Evolutionary conservation across 92 coral and sea anemone genomes (phyloP).

Genomic region (Pocillopora grandis): DNA sequence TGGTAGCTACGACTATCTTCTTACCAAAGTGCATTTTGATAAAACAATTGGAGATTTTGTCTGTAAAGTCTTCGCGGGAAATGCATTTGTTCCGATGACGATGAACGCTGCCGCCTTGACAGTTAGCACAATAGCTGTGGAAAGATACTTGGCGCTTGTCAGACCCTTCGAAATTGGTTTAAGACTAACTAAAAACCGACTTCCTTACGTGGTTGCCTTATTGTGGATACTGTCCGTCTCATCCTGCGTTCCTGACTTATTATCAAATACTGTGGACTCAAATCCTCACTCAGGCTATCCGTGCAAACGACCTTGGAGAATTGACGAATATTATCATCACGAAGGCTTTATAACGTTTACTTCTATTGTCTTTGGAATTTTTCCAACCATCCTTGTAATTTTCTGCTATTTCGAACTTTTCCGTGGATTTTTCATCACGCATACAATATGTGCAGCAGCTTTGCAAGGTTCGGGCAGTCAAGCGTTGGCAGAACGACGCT

Average conservation of each 20-base stretch:
- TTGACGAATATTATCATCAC: slow-evolving; percentile 8
- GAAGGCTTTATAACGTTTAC: slow-evolving; percentile 32
- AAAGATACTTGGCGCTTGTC: slow-evolving; percentile 46
- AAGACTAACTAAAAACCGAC: slow-evolving; percentile 18
- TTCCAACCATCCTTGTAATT: slow-evolving; percentile 25
- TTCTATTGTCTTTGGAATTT: slow-evolving; percentile 19
- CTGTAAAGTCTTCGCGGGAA: slow-evolving; percentile 39
- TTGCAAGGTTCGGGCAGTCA: not conserved
- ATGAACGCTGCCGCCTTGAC: slow-evolving; percentile 28
- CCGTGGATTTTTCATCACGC: slow-evolving; percentile 40
- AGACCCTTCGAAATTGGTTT: slow-evolving; percentile 25
- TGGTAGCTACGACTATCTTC: slow-evolving; percentile 25
- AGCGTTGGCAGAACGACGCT: slow-evolving; percentile 2
- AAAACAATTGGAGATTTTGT: slow-evolving; percentile 27
- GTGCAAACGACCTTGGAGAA: slow-evolving; percentile 28
- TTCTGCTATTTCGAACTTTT: slow-evolving; percentile 43
- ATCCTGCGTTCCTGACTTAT: slow-evolving; percentile 21
- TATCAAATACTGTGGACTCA: slow-evolving; percentile 4
- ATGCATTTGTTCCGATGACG: slow-evolving; percentile 32
- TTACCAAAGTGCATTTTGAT: slow-evolving; percentile 6
- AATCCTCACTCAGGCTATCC: slow-evolving; percentile 7
- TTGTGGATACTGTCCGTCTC: slow-evolving; percentile 8
- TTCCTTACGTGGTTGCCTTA: not conserved
- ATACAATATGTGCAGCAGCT: slow-evolving; percentile 24
- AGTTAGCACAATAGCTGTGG: slow-evolving; percentile 36